Conservation (phyloP, 2,797 vertebrate genomes). For the Etheostoma nigrum region DNA sequence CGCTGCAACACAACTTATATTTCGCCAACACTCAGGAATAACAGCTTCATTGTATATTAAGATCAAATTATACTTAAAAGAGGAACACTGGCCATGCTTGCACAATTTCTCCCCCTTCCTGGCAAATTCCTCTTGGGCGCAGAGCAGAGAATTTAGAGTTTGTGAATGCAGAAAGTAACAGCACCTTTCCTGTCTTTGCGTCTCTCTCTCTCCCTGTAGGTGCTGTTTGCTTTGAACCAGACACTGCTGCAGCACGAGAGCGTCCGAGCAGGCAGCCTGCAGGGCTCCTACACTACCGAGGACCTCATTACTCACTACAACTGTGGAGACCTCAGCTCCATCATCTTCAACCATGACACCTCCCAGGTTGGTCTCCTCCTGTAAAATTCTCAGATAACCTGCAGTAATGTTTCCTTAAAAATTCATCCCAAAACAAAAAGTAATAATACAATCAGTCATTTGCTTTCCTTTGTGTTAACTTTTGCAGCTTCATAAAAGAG, state of each 20-base stretch:
- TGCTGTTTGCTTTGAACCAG: conserved; percentile 94
- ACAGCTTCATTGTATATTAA: conserved; percentile 46
- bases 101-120: conserved; percentile 7
- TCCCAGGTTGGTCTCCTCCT: conserved; percentile 84
- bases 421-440: not conserved
- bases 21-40: conserved; percentile 46
- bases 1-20: conserved; percentile 30
- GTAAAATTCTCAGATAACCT: not conserved
- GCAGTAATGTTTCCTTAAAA: not conserved
- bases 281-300: conserved; percentile 90
- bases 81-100: conserved; percentile 38
- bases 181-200: conserved; percentile 13
- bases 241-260: conserved; percentile 92
- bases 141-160: conserved; percentile 28
- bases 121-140: conserved; percentile 36
- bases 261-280: conserved; percentile 88
- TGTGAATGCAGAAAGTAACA: conserved; percentile 44
- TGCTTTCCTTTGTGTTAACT: not conserved
- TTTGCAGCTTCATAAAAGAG: not conserved
- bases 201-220: conserved; percentile 75
- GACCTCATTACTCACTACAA: conserved; percentile 94
- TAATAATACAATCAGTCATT: not conserved
- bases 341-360: conserved; percentile 85
- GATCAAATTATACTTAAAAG: conserved; percentile 51
- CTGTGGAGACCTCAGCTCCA: conserved; percentile 90